Conservation (phyloP, 2,113 vertebrate genomes). For the Mormoops blainvillei region DNA sequence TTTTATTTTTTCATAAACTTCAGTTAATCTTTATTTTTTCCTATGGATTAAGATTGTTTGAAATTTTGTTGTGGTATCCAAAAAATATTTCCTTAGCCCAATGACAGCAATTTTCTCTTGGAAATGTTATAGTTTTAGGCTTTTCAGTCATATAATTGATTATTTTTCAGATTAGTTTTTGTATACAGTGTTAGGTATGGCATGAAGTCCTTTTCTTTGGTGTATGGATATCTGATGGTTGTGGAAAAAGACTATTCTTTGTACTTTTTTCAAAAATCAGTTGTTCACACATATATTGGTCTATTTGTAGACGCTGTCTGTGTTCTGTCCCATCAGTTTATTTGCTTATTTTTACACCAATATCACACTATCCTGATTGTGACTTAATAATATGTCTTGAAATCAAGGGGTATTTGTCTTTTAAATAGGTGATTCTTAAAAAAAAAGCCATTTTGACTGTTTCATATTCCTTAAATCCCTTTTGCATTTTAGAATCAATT, state of each 20-base stretch:
- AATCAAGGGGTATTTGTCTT: not conserved
- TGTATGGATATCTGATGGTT: not conserved
- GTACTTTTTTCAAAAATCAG: not conserved
- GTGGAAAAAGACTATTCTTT: not conserved
- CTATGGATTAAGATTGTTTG: not conserved
- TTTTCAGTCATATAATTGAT: not conserved
- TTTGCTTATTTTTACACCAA: not conserved
- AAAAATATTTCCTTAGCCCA: not conserved
- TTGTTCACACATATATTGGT: not conserved
- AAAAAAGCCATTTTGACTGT: not conserved
- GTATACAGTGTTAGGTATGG: not conserved
- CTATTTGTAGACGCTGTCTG: not conserved
- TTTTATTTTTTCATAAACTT: not conserved
- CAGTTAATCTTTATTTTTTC: not conserved
- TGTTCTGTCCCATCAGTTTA: not conserved
- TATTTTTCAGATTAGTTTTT: not conserved
- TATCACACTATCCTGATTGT: not conserved
- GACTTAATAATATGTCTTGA: not conserved
- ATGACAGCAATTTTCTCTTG: not conserved
- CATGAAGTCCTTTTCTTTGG: not conserved
- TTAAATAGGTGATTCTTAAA: not conserved
- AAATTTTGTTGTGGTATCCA: not conserved
- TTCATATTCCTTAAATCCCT: not conserved
- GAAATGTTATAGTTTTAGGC: not conserved
- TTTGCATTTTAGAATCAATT: not conserved